Evolutionary conservation across 2,888 invertebrate species (phyloP), one percentile per base, ranked within the genome.

Genomic region (Lithophane socia): DNA sequence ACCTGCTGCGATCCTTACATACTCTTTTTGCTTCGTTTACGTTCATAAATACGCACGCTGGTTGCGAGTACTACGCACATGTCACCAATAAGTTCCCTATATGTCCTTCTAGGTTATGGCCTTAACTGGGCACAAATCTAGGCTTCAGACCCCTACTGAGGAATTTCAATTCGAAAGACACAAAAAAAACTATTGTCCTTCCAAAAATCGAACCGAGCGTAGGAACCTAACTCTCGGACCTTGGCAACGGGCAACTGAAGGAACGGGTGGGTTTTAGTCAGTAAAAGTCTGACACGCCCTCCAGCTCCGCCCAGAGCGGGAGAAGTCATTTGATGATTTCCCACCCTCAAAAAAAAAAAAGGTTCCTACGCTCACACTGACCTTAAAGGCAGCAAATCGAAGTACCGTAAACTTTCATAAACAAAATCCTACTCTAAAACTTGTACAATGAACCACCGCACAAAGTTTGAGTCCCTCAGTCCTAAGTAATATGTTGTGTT

Each of bases 401-500:
- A 64, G 24, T 42, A 29, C 16, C 42, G 21, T 24, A 24, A 49
- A 49, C 21, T 78, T 49, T 58, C 21, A 21, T 42, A 16, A 58
- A 58, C 76, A 44, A 66, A 77, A 64, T 47, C 52, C 10, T 7
- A 3, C 49, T 64, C 12, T 61, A 37, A 60, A 66, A 79, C 71
- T 83, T 66, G 10, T 4, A 69, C 79, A 77, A 65, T 78, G 60
- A n/a, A 52, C 49, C 63, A 4, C 37, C 24, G 18, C 60, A 77
- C 52, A 71, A 83, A 84, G 72, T 83, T 84, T 84, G 86, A 86
- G 72, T 13, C 4, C 29, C 60, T 21, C 54, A 56, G 79, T 44
- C 54, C 58, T 83, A 83, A 84, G 86, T 84, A 84, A 84, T 79
- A 86, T 86, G 83, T 83, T 83, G 72, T 84, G 83, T 84, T 69